phyloP scores from a whole-genome alignment of 2,888 invertebrate genomes.

The Ormyrus pomaceus region DNA sequence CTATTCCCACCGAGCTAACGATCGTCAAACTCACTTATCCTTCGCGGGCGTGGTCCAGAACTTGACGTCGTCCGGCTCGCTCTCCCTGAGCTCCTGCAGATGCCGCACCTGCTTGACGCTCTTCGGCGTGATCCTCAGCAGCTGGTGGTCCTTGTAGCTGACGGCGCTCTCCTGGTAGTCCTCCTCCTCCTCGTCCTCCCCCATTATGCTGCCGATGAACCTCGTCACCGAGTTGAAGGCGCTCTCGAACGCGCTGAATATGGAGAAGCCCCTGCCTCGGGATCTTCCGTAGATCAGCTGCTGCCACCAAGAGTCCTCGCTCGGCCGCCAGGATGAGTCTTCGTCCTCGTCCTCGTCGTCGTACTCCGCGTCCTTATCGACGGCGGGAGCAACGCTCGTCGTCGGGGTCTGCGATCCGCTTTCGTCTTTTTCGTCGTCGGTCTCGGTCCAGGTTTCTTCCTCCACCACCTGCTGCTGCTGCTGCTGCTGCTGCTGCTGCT shows the following conservation, averaged over 20 bases:
- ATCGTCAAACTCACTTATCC: slow-evolving; percentile 67
- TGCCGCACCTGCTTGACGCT: slow-evolving; percentile 75
- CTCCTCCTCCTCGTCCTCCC: slow-evolving; percentile 65
- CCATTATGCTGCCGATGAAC: slow-evolving; percentile 66
- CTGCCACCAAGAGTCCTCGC: slow-evolving; percentile 18
- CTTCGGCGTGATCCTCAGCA: slow-evolving; percentile 76
- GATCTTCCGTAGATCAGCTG: background rate
- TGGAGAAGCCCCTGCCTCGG: slow-evolving; percentile 63
- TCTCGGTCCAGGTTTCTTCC: slow-evolving; percentile 45
- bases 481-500: too few species aligned
- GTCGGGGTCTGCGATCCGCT: background rate
- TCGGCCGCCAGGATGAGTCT: slow-evolving; percentile 17
- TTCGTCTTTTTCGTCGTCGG: slow-evolving; percentile 27
- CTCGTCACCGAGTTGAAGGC: slow-evolving; percentile 65
- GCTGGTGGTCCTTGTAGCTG: slow-evolving; percentile 79
- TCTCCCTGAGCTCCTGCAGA: slow-evolving; percentile 74
- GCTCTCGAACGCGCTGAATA: slow-evolving; percentile 66
- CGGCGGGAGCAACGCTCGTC: background rate
- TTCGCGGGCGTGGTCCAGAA: slow-evolving; percentile 80
- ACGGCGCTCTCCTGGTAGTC: slow-evolving; percentile 63
- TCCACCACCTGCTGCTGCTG: background rate
- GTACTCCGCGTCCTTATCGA: background rate
- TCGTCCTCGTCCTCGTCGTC: slow-evolving; percentile 14
- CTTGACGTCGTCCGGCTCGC: slow-evolving; percentile 77
- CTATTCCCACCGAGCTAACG: too few species aligned